Conservation (phyloP, 2,113 vertebrate genomes). For the Neopipo cinnamomea region DNA sequence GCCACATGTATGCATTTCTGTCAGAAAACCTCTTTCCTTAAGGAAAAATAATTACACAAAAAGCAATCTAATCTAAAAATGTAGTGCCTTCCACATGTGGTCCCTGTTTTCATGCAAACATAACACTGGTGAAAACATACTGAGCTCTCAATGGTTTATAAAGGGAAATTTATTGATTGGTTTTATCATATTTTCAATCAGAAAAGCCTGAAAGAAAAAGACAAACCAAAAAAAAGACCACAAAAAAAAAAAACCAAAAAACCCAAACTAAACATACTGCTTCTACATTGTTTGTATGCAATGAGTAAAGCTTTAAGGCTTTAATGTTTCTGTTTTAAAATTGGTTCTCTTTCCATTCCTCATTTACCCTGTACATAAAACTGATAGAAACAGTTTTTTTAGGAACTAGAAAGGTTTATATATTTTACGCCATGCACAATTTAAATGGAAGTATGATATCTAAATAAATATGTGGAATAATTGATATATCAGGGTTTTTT, state of each 20-base stretch:
- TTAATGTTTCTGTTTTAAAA: background rate
- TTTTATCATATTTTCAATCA: background rate
- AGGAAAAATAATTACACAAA: background rate
- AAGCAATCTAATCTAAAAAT: background rate
- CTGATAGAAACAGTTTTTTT: background rate
- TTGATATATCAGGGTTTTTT: background rate
- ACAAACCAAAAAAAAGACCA: too few species aligned
- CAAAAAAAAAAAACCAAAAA: too few species aligned
- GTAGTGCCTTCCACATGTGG: background rate
- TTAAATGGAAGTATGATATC: background rate
- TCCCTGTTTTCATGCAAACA: background rate
- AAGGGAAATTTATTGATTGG: background rate
- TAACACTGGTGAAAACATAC: background rate
- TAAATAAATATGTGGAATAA: constrained; percentile 11
- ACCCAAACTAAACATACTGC: background rate
- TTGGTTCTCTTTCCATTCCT: background rate
- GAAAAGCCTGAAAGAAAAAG: background rate
- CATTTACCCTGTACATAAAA: background rate
- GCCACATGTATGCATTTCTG: constrained; percentile 47
- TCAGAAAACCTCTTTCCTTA: background rate
- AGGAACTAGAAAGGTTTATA: background rate
- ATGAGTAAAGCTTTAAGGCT: background rate
- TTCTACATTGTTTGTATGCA: background rate
- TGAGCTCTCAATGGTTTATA: background rate
- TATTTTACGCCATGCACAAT: background rate